phyloP scores from a whole-genome alignment of 64 coral and sea anemone species.

The Actinia equina region DNA sequence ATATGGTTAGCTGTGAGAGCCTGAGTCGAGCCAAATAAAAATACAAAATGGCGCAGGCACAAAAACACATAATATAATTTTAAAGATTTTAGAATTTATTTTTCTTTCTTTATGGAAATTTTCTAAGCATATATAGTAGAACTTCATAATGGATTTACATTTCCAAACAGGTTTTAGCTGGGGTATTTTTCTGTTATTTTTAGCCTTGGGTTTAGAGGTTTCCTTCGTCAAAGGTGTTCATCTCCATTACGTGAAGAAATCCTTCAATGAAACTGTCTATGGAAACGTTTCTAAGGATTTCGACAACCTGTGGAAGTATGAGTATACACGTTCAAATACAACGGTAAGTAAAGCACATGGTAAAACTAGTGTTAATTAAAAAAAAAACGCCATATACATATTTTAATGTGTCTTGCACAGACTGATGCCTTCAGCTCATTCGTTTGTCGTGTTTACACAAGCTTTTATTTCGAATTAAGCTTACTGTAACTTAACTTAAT shows the following conservation, averaged over 20 bases:
- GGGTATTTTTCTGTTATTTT: background rate
- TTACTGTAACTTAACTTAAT: too few species aligned
- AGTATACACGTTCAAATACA: slow-evolving; percentile 18
- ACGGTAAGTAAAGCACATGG: background rate
- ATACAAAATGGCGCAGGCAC: background rate
- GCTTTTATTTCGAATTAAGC: too few species aligned
- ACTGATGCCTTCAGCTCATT: background rate
- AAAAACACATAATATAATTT: background rate
- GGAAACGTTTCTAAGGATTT: slow-evolving; percentile 7
- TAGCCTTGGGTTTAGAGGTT: background rate
- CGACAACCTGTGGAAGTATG: slow-evolving; percentile 28
- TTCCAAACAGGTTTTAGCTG: background rate
- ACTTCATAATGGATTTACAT: background rate
- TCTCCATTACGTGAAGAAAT: background rate
- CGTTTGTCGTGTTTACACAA: too few species aligned
- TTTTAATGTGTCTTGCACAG: background rate
- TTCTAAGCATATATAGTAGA: background rate
- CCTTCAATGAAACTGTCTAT: background rate
- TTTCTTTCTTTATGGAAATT: background rate
- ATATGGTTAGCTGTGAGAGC: background rate
- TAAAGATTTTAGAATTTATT: background rate
- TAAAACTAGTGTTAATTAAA: background rate
- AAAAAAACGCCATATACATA: background rate
- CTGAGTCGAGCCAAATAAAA: background rate
- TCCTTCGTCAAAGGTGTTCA: background rate